phyloP scores from a whole-genome alignment of 2,888 invertebrate species.

The Tethea ocularis region DNA sequence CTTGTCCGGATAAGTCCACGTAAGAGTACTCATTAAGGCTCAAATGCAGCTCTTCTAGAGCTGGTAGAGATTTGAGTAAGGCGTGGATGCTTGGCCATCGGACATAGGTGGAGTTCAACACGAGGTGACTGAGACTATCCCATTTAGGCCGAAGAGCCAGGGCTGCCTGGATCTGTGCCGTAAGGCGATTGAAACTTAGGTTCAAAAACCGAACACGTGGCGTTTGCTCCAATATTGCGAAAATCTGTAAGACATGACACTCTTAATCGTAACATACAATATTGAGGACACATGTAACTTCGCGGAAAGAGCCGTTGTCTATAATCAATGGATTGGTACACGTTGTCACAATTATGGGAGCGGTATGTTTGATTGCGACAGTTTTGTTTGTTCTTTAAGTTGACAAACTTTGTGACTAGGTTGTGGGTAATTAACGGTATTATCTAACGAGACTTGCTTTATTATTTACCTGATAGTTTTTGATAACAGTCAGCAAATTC shows the following conservation, averaged over 20 bases:
- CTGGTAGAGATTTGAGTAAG: constrained; percentile 89
- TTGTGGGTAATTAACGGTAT: constrained; percentile 6
- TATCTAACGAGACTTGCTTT: background rate
- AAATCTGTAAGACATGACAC: constrained; percentile 83
- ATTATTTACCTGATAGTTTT: background rate
- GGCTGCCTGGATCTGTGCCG: constrained; percentile 86
- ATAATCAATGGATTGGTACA: constrained; percentile 37
- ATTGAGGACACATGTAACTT: constrained; percentile 33
- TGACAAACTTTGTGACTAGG: constrained; percentile 13
- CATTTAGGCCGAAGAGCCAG: constrained; percentile 75
- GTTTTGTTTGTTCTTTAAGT: constrained; percentile 18
- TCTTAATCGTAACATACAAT: constrained; percentile 7
- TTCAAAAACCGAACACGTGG: constrained; percentile 96
- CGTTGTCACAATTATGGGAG: constrained; percentile 42
- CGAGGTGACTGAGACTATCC: constrained; percentile 89
- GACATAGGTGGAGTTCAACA: constrained; percentile 94
- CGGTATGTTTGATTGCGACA: constrained; percentile 29
- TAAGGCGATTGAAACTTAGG: constrained; percentile 93
- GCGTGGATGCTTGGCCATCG: constrained; percentile 93
- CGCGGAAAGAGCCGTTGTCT: constrained; percentile 32
- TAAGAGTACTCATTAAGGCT: constrained; percentile 94
- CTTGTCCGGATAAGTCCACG: constrained; percentile 86
- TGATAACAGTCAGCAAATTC: background rate
- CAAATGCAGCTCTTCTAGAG: constrained; percentile 95
- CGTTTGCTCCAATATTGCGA: constrained; percentile 93